Evolutionary conservation across 2,888 invertebrate species (phyloP), one percentile per base, ranked within the genome.

Genomic region (Trilocha varians): DNA sequence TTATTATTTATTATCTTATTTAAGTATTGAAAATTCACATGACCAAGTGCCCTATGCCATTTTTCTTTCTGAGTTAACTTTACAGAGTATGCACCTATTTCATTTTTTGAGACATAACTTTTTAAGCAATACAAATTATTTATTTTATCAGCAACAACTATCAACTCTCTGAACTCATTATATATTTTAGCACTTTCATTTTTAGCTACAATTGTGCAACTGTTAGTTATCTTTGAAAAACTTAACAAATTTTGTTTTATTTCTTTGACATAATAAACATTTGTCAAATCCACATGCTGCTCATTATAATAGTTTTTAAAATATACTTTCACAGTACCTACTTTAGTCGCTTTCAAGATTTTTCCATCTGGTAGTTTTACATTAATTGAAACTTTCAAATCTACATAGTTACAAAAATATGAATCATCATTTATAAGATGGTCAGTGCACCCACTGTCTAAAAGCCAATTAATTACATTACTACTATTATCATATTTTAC

Each of bases 381-480:
- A 36, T 47, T 8, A 8, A 51, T 40, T n/a, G 50, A 43, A 38
- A 5, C 37, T 36, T 45, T 45, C 6, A 48, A 40, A 32, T 38
- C 18, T 15, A 18, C 6, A 36, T 1, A 47, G 8, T 44, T 42
- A 18, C 32, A 38, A 52, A 50, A 57, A 32, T 48, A 52, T n/a
- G 16, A 38, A 32, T 52, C 53, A 42, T 42, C 40, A 25, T 50
- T 47, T 18, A 52, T 46, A 36, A 52, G n/a, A n/a, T 48, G 50
- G 15, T 48, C 50, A 2, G 47, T 48, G 45, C 54, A 57, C 3
- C 50, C 53, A 49, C 54, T 56, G 42, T 53, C 53, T 41, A 53
- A 50, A 18, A 54, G 36, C 51, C 50, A 55, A 17, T 49, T 43
- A 36, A 55, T 49, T 51, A 48, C 47, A 47, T 18, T 34, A 9